phyloP scores from a whole-genome alignment of 2,797 vertebrate species.

The Lophotriccus pileatus region DNA sequence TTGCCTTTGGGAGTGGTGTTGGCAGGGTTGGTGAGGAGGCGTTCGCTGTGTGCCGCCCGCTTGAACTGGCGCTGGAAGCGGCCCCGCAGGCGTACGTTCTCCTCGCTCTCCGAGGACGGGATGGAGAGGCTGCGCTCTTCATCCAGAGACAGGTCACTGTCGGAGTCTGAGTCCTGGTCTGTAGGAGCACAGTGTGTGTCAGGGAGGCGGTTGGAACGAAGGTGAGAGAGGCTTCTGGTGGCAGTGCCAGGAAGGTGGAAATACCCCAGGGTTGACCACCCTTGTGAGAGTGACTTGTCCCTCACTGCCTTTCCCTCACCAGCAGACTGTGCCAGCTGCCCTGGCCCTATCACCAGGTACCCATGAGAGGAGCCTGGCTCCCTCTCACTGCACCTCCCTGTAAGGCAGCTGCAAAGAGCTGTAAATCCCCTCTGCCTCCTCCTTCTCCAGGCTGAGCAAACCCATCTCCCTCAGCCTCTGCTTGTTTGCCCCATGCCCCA shows the following conservation, averaged over 20 bases:
- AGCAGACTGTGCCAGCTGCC: not conserved
- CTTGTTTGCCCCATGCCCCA: not conserved
- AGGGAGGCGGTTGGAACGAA: not conserved
- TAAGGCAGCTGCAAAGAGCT: not conserved
- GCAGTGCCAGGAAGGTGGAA: not conserved
- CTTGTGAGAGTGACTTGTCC: accelerated
- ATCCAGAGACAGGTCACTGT: conserved; percentile 95
- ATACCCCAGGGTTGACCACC: accelerated
- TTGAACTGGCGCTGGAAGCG: conserved; percentile 92
- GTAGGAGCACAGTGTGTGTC: not conserved
- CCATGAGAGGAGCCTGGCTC: not conserved
- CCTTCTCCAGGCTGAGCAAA: not conserved
- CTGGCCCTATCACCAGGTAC: not conserved
- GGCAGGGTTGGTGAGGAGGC: conserved; percentile 88
- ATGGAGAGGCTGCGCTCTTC: conserved; percentile 96
- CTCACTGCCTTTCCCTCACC: not conserved
- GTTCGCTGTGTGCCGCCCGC: conserved; percentile 88
- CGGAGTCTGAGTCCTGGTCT: conserved; percentile 95
- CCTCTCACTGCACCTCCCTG: not conserved
- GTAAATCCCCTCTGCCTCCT: not conserved
- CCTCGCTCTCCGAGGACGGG: conserved; percentile 95
- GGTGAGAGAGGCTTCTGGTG: not conserved
- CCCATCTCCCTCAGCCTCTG: not conserved
- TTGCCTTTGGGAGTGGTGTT: conserved; percentile 90
- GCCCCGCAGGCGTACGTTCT: conserved; percentile 91